These are phyloP conservation scores for Platysternon megacephalum DNA, from an alignment of 2,113 vertebrate genomes.

Conservation along the genomic window DNA sequence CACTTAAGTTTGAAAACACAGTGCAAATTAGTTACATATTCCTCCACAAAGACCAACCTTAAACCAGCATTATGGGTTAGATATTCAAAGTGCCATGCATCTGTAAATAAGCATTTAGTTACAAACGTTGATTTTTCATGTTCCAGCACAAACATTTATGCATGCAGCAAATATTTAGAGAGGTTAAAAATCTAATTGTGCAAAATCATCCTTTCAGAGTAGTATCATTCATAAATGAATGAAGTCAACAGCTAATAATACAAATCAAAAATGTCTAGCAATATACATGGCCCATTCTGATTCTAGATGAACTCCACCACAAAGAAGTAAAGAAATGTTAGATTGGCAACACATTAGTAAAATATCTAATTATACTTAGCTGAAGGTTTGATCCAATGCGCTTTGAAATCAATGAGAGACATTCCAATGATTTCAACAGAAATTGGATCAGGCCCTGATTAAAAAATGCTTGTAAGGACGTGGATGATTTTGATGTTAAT, in stretches of 20 bases:
- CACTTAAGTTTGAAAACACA: background rate
- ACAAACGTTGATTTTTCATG: background rate
- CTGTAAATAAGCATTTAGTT: background rate
- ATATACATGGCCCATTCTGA: background rate
- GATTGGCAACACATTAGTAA: background rate
- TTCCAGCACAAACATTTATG: background rate
- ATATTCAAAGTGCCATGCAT: background rate
- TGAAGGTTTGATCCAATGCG: background rate
- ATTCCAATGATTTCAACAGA: background rate
- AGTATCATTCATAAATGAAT: background rate
- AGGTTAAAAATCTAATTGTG: background rate
- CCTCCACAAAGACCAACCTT: background rate
- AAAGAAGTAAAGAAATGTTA: background rate
- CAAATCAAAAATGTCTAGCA: rapidly evolving
- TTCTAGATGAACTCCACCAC: background rate
- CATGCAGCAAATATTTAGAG: background rate
- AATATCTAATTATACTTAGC: background rate
- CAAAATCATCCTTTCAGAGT: background rate
- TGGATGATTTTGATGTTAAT: background rate
- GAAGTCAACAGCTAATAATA: background rate
- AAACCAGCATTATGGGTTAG: background rate
- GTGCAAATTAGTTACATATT: background rate
- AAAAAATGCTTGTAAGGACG: rapidly evolving
- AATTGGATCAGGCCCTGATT: background rate
- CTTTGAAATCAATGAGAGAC: background rate